A percentile compares a stretch with the other conserved stretches of the same genome.
These are phyloP conservation scores for Kryptolebias ocellatus DNA, from an alignment of 2,797 vertebrate species.

Conservation along the genomic window DNA sequence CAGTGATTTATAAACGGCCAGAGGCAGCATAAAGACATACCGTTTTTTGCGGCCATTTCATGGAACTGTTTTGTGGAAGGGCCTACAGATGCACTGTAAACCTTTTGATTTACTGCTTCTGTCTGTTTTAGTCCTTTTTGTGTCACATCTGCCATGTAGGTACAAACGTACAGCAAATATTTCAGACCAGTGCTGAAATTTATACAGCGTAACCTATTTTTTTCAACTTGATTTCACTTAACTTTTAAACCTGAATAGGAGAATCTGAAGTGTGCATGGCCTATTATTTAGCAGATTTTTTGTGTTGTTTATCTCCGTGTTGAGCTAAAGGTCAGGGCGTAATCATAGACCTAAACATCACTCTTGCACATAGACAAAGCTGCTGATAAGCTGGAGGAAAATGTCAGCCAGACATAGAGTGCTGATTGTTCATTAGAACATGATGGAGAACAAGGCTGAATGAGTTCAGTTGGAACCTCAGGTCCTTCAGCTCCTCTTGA, in stretches of 20 bases:
- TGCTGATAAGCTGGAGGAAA: slow-evolving; percentile 73
- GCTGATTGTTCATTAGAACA: slow-evolving; percentile 75
- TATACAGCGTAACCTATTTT: not conserved
- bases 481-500: slow-evolving; percentile 37
- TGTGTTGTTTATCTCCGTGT: slow-evolving; percentile 64
- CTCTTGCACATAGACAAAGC: slow-evolving; percentile 66
- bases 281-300: slow-evolving; percentile 49
- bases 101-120: too few relatives aligned
- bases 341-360: slow-evolving; percentile 76
- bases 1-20: too few relatives aligned
- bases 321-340: slow-evolving; percentile 74
- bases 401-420: slow-evolving; percentile 79
- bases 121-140: too few relatives aligned
- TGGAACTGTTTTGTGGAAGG: too few relatives aligned
- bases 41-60: too few relatives aligned
- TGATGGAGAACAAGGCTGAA: slow-evolving; percentile 49
- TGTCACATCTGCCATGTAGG: not conserved
- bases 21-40: too few relatives aligned
- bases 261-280: slow-evolving; percentile 13
- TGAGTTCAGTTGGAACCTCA: slow-evolving; percentile 47
- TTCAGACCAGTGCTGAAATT: slow-evolving; percentile 1
- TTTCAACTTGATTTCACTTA: slow-evolving; percentile 17
- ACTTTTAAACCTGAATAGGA: slow-evolving; percentile 14
- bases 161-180: not conserved
- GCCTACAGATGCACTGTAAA: too few relatives aligned